These are phyloP conservation scores for Solea senegalensis DNA, from an alignment of 2,113 vertebrate genomes.

Conservation along the genomic window DNA sequence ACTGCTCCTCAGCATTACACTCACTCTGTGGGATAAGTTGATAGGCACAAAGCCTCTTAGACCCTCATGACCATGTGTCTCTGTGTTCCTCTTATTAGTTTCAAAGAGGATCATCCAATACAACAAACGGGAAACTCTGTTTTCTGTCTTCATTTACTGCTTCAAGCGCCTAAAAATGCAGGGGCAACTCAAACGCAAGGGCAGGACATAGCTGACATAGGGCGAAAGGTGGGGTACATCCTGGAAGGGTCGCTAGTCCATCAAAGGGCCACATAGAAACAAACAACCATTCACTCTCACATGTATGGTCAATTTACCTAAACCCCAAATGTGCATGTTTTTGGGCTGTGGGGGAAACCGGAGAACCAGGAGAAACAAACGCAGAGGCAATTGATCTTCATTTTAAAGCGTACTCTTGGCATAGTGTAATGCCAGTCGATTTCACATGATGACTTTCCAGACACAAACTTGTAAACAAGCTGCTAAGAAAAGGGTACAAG, in stretches of 20 bases:
- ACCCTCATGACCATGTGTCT: background rate
- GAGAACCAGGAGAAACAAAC: background rate
- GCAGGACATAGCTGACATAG: too few relatives aligned
- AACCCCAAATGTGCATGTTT: too few relatives aligned
- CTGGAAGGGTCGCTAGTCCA: too few relatives aligned
- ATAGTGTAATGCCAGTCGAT: constrained; percentile 6
- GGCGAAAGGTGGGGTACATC: too few relatives aligned
- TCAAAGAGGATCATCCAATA: constrained; percentile 4
- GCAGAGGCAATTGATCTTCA: constrained; percentile 23
- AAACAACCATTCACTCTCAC: too few relatives aligned
- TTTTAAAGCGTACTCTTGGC: constrained; percentile 11
- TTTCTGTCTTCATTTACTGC: constrained; percentile 13
- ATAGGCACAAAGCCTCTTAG: too few relatives aligned
- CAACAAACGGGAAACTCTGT: constrained; percentile 2
- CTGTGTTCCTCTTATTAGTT: background rate
- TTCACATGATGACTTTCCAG: constrained; percentile 5
- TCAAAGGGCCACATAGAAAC: too few relatives aligned
- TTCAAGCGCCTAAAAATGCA: constrained; percentile 17
- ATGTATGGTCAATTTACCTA: too few relatives aligned
- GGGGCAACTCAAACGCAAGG: background rate
- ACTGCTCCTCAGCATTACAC: too few relatives aligned
- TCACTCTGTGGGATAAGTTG: too few relatives aligned
- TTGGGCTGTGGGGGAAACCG: too few relatives aligned
- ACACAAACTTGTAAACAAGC: constrained; percentile 11
- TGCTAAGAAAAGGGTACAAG: background rate